Conservation (phyloP, 2,113 vertebrate genomes). For the Siniperca chuatsi region DNA sequence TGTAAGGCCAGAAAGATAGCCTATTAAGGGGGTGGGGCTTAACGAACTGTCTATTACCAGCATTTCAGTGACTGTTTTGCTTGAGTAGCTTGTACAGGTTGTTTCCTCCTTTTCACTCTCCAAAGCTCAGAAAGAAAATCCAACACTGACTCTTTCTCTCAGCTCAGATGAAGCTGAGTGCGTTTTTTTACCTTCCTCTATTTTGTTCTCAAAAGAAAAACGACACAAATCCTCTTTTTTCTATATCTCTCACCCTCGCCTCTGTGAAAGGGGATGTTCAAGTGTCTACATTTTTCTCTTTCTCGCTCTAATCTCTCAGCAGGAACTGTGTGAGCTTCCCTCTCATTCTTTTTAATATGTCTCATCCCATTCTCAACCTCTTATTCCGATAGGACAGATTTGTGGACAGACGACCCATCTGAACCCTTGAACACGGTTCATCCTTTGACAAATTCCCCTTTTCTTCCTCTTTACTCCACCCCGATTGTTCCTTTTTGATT, state of each 20-base stretch:
- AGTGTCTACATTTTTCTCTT: background rate
- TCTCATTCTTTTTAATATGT: slow-evolving; percentile 23
- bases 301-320: slow-evolving; percentile 18
- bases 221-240: slow-evolving; percentile 6
- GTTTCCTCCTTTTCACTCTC: background rate
- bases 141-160: background rate
- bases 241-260: background rate
- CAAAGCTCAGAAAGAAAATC: slow-evolving; percentile 3
- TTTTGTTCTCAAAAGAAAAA: background rate
- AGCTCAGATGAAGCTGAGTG: background rate
- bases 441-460: background rate
- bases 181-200: background rate
- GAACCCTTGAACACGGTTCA: slow-evolving; percentile 8
- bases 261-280: background rate
- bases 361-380: slow-evolving; percentile 6
- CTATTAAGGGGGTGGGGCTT: background rate
- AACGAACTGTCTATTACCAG: background rate
- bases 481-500: background rate
- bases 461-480: background rate
- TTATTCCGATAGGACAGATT: background rate
- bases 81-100: background rate
- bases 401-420: background rate
- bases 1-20: no score
- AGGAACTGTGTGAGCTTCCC: background rate
- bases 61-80: background rate